Evolutionary conservation across 1,140 invertebrate genomes (phyloP).

Genomic region (Caerostris darwini): DNA sequence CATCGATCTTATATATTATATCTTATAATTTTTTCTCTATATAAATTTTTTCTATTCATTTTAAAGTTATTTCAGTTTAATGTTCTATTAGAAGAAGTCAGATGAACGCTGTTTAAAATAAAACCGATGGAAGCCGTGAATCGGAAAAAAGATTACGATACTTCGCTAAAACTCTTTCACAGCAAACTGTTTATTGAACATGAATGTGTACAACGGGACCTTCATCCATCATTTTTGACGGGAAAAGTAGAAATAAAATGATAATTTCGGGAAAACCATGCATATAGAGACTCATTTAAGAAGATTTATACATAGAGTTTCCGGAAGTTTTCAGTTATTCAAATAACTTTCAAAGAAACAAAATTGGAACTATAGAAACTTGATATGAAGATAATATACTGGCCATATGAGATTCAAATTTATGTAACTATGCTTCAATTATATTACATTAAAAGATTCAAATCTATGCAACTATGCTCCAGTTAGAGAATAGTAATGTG

Average conservation of each 20-base stretch:
- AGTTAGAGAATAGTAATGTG: no score
- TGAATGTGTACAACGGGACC: background rate
- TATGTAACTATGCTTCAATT: no score
- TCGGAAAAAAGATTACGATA: background rate
- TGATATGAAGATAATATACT: background rate
- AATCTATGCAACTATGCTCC: no score
- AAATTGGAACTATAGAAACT: background rate
- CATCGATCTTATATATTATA: no score
- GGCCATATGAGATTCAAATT: background rate
- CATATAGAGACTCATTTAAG: background rate
- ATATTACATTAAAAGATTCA: no score
- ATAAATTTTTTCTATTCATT: no score
- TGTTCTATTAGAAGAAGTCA: background rate
- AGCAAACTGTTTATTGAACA: background rate
- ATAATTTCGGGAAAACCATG: background rate
- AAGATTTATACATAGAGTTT: background rate
- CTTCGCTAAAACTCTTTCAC: background rate
- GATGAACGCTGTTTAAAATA: background rate
- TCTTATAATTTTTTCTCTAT: no score
- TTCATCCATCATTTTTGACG: slow-evolving; percentile 13
- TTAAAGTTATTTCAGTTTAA: background rate
- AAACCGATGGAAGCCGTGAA: background rate
- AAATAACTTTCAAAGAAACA: background rate
- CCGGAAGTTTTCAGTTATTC: background rate
- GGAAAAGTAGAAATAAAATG: background rate